Evolutionary conservation across 2,797 vertebrate species (phyloP), one percentile per base, ranked within the genome.

Genomic region (Cynodonichthys magdalenae): DNA sequence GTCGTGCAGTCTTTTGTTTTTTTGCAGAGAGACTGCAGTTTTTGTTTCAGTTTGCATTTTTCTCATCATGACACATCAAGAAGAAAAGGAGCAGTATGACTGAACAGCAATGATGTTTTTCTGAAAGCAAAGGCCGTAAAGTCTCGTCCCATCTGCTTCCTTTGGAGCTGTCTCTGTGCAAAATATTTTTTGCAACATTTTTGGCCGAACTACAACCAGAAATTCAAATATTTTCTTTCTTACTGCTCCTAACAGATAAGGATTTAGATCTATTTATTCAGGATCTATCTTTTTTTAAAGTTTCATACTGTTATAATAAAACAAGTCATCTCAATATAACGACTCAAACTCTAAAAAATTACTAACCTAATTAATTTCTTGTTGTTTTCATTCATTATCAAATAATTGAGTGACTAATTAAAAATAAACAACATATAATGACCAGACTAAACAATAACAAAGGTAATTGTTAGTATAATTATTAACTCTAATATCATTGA

Each of bases 21-120:
- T 47, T 65, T 63, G 65, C 65, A 58, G 54, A 69, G 8, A 83
- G 79, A 73, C 81, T 77, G 77, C 46, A 34, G 39, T 55, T 72
- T 24, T 47, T 19, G 34, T 51, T 71, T 15, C 64, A 28, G 1
- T 54, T 15, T 60, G 69, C 63, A 61, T 75, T 3, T 63, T 41
- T 31, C 29, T 36, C 9, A 3, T 31, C 31, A 5, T 7, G 9
- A 31, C 6, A 31, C 3, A 31, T 6, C 6, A 6, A 9, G 31
- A 7, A 9, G 6, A 31, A 31, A 31, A 31, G 9, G 31, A 31
- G 7, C 31, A 9, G 7, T 31, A 31, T 7, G 1, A 31, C 24
- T 31, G 29, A 31, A 31, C 5, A 6, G 29, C 5, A 31, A 6
- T 31, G 10, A 11, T 11, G 3, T 11, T 36, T 36, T 3, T 11